Evolutionary conservation across 2,797 vertebrate genomes (phyloP), one percentile per base, ranked within the genome.

Genomic region (Erpetoichthys calabaricus): DNA sequence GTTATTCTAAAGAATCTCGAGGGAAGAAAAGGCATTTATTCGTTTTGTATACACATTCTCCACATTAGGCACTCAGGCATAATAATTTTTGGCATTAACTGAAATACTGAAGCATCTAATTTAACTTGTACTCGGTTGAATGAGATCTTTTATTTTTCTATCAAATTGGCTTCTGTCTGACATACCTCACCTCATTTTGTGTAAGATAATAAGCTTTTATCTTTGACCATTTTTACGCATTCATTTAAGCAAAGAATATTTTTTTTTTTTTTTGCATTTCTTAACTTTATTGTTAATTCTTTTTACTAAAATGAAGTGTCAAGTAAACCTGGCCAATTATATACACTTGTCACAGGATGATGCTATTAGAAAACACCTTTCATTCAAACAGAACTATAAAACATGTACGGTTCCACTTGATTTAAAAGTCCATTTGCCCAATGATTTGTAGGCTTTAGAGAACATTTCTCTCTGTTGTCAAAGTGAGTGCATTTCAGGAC

Each of bases 51-150:
- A 87, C 82, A 84, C 68, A 81, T 86, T 90, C 83, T 89, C 85
- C 86, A 90, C 86, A 93, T 88, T 87, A 94, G 89, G 90, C 88
- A 84, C 78, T 88, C 82, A 72, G 80, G 84, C 79, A 80, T 88
- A 91, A 93, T 97, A 91, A 91, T 92, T 89, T 89, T 86, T 91
- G 86, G 86, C 80, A 79, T 77, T 86, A 66, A 62, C 74, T 81
- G 86, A 77, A 80, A 80, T 79, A 84, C 83, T 83, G 87, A 85
- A 90, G 91, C 77, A 89, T 86, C 82, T 85, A 82, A 90, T 91
- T 92, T 83, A 87, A 86, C 81, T 90, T 84, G 79, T 83, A 79
- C 86, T 82, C 78, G 82, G 83, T 87, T 81, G 89, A 91, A 92
- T 91, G 89, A 82, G 82, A 88, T 87, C 80, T 87, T 86, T 91